Evolutionary conservation across 2,888 invertebrate species (phyloP).

Genomic region (Cinara cedri): DNA sequence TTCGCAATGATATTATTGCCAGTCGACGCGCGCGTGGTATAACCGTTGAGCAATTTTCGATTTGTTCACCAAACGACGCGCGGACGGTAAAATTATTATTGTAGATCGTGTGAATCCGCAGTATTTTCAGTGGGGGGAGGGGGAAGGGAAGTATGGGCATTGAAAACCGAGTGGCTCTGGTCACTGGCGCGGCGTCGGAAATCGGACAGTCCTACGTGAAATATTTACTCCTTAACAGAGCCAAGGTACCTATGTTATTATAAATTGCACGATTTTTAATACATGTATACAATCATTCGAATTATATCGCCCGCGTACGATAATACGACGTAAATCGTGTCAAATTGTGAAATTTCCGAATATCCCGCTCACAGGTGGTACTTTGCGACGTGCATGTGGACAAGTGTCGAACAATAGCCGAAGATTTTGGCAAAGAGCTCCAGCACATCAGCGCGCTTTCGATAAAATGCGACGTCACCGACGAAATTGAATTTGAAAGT

Average conservation of each 20-base stretch:
- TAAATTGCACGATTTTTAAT: too few relatives aligned
- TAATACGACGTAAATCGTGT: too few relatives aligned
- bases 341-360: background rate
- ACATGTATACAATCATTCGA: too few relatives aligned
- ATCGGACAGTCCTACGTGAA: constrained; percentile 34
- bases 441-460: background rate
- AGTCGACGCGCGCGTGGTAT: too few relatives aligned
- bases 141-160: constrained; percentile 14
- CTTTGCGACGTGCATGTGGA: constrained; percentile 12
- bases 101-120: too few relatives aligned
- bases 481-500: constrained; percentile 48
- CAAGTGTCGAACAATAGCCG: constrained; percentile 1
- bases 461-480: constrained; percentile 48
- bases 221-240: constrained; percentile 14
- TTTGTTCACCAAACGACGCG: too few relatives aligned
- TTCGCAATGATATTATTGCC: too few relatives aligned
- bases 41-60: too few relatives aligned
- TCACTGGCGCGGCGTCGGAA: constrained; percentile 38
- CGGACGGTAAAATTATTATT: too few relatives aligned
- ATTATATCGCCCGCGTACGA: background rate
- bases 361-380: constrained; percentile 9
- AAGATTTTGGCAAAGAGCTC: background rate
- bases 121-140: too few relatives aligned
- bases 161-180: constrained; percentile 36
- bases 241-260: constrained; percentile 18